Percentiles rank a stretch among this genome's conserved stretches.
Conservation (phyloP, 2,113 vertebrate genomes). For the Oryzias woworae region DNA sequence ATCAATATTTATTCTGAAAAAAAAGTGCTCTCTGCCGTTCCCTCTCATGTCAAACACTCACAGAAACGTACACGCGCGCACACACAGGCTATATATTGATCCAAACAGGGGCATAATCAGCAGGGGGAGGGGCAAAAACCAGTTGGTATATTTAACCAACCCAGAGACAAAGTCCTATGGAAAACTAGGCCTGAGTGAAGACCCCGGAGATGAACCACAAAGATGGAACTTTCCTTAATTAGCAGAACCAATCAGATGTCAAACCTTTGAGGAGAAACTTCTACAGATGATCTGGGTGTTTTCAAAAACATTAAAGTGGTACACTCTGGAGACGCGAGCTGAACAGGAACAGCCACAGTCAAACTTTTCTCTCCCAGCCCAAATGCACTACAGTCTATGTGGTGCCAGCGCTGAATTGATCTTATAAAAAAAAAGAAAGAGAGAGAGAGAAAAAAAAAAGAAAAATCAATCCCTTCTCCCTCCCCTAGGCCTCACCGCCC, state of each 20-base stretch:
- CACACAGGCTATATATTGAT: slow-evolving; percentile 67
- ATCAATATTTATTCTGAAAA: slow-evolving; percentile 81
- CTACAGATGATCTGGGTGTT: slow-evolving; percentile 22
- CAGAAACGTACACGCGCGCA: slow-evolving; percentile 13
- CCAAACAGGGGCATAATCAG: slow-evolving; percentile 59
- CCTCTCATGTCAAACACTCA: slow-evolving; percentile 50
- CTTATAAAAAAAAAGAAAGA: slow-evolving; percentile 13
- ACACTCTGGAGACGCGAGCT: slow-evolving; percentile 13
- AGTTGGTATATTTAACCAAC: slow-evolving; percentile 59
- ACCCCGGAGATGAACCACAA: slow-evolving; percentile 41
- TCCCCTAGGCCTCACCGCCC: slow-evolving; percentile 59
- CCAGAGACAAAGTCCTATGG: slow-evolving; percentile 51
- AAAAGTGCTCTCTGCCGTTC: slow-evolving; percentile 64
- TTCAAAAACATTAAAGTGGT: slow-evolving; percentile 29
- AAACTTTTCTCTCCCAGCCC: slow-evolving; percentile 26
- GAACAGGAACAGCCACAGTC: slow-evolving; percentile 15
- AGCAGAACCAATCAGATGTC: slow-evolving; percentile 47
- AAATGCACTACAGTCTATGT: slow-evolving; percentile 41
- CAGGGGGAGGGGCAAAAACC: slow-evolving; percentile 55
- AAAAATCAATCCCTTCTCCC: slow-evolving; percentile 63
- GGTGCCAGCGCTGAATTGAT: slow-evolving; percentile 64
- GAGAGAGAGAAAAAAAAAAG: slow-evolving; percentile 7
- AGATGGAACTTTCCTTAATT: slow-evolving; percentile 32
- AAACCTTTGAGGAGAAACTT: slow-evolving; percentile 24
- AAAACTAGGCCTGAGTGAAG: slow-evolving; percentile 50